These are phyloP conservation scores for Myotis myotis DNA, from an alignment of 2,797 vertebrate genomes.

Conservation along the genomic window DNA sequence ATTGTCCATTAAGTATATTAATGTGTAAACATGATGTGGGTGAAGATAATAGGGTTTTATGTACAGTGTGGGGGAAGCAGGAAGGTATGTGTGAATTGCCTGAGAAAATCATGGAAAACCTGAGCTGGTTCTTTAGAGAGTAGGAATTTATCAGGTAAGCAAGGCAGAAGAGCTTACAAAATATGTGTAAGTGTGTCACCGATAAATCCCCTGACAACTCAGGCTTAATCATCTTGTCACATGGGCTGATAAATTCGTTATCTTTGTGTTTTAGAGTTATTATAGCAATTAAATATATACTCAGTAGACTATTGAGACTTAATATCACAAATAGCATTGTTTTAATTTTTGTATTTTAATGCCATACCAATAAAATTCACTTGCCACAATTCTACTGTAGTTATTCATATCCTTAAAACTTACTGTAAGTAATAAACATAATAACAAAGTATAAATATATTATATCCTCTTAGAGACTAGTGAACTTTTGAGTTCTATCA, in stretches of 20 bases:
- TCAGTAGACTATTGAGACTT: not conserved
- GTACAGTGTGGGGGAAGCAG: not conserved
- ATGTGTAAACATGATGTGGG: not conserved
- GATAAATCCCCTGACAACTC: constrained; percentile 15
- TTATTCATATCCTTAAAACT: not conserved
- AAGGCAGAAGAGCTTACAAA: not conserved
- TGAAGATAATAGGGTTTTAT: not conserved
- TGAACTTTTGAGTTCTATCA: constrained; percentile 3
- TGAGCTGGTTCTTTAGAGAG: constrained; percentile 17
- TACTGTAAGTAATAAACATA: constrained; percentile 3
- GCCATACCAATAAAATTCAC: not conserved
- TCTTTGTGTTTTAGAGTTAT: constrained; percentile 27
- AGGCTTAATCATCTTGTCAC: not conserved
- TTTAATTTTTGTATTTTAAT: constrained; percentile 52
- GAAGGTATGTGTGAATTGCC: not conserved
- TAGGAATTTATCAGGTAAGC: constrained; percentile 9
- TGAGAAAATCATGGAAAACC: constrained; percentile 12
- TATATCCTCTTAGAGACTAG: constrained; percentile 1
- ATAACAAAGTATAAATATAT: not conserved
- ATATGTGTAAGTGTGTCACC: not conserved
- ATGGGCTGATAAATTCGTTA: not conserved
- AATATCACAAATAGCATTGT: not conserved
- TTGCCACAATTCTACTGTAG: not conserved
- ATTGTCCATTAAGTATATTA: not conserved
- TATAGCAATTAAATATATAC: not conserved